Evolutionary conservation across 2,797 vertebrate species (phyloP), one percentile per base, ranked within the genome.

Genomic region (Picus viridis): DNA sequence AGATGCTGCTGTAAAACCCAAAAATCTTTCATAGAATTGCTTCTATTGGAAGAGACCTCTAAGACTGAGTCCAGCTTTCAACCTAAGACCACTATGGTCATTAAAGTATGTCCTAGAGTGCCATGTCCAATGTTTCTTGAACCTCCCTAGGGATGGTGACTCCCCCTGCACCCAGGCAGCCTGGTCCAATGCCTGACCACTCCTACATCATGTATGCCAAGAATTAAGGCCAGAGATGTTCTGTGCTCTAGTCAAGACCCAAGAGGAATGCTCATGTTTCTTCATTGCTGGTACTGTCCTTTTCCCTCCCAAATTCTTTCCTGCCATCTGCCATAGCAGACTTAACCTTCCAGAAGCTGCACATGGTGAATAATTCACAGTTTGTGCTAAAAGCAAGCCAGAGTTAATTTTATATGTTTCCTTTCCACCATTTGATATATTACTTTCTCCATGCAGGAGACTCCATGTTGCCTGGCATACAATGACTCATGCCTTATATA

Each of bases 401-500:
- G 90, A 76, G 74, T 93, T 91, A 89, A 93, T 94, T 94, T 53
- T 68, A 73, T 89, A 4, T 93, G 23, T 89, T 95, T 95, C 94
- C 64, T 68, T 88, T 82, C 57, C 51, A n/a, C 29, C 26, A 26
- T 72, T 51, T 20, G 70, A 72, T 19, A 6, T 13, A 6, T 6
- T 4, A 39, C 17, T 29, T 80, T 90, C 53, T 24, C 32, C 47
- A 15, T 51, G 32, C 68, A 80, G 78, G 77, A 64, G 53, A 24
- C 64, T 76, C 68, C 26, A 1, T 32, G 6, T 30, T 32, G 45
- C 85, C 6, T 15, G 4, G 84, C 72, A 10, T 16, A 3, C 15
- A 1, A 3, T 93, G 94, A 95, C 79, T 96, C 95, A 94, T 2
- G 32, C 9, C 56, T 95, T 95, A 92, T 10, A 24, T 93, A 96